A percentile compares a stretch with the other conserved stretches of the same genome.
phyloP scores from a whole-genome alignment of 2,113 vertebrate genomes.

The Seriola dumerili region DNA sequence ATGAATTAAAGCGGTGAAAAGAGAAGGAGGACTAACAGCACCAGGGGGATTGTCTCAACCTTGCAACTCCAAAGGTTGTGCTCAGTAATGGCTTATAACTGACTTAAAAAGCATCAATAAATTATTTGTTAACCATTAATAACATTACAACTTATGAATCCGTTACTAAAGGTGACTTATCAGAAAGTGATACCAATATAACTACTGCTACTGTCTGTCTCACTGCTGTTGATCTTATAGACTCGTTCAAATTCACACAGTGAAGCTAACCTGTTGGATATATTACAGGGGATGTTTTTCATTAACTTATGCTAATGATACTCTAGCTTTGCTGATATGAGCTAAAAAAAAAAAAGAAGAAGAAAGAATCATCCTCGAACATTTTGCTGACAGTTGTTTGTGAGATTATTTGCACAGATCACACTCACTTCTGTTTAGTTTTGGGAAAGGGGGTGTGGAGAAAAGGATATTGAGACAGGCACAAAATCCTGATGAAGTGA shows the following conservation, averaged over 20 bases:
- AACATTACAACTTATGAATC: no score
- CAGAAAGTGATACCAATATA: no score
- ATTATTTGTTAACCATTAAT: no score
- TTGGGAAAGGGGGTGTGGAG: constrained; percentile 5
- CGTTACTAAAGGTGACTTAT: no score
- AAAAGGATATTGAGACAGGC: constrained; percentile 12
- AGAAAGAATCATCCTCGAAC: constrained; percentile 22
- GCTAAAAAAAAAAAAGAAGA: constrained; percentile 7
- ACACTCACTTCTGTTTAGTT: constrained; percentile 18
- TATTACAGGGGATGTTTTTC: background rate
- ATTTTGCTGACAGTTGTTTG: constrained; percentile 18
- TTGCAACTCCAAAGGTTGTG: no score
- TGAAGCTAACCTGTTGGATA: constrained; percentile 2
- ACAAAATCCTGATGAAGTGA: constrained; percentile 33
- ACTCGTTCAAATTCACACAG: background rate
- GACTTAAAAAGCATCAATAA: no score
- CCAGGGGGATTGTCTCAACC: no score
- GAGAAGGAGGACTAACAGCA: no score
- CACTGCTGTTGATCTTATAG: background rate
- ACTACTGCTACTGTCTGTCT: no score
- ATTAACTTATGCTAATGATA: background rate
- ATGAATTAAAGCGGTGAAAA: no score
- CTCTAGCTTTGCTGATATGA: background rate
- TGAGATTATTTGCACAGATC: constrained; percentile 23
- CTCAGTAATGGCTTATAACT: no score